Percentiles rank a stretch among this genome's conserved stretches.
Conservation (phyloP, 1,140 invertebrate species). For the Leptopilina clavipes region DNA sequence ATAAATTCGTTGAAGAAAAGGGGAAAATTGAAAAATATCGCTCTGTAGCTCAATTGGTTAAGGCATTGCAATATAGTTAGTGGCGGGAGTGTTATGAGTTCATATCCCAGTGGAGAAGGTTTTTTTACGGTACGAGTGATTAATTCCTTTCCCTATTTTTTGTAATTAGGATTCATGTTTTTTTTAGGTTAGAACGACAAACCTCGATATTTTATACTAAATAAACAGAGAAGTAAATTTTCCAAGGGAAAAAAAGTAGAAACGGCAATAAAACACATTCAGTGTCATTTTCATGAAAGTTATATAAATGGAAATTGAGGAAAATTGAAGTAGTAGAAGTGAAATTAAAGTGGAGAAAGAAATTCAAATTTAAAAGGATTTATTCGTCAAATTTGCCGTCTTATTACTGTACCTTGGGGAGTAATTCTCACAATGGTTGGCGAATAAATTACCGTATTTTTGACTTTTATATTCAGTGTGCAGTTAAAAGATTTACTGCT, state of each 20-base stretch:
- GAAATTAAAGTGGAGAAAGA: slow-evolving; percentile 4
- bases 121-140: no score
- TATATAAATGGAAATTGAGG: neutral
- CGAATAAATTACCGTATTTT: slow-evolving; percentile 18
- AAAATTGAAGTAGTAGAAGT: neutral
- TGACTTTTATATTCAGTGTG: neutral
- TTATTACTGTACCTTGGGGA: slow-evolving; percentile 12
- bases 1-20: no score
- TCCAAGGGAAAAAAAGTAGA: neutral
- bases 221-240: no score
- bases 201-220: no score
- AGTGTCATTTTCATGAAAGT: neutral
- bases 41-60: no score
- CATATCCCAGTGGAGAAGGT: no score
- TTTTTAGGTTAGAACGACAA: no score
- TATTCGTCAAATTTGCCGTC: slow-evolving; percentile 5
- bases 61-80: no score
- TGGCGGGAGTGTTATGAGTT: no score
- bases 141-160: no score
- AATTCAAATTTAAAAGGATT: slow-evolving; percentile 22
- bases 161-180: no score
- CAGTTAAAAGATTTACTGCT: slow-evolving; percentile 25
- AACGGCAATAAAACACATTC: neutral
- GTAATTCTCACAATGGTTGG: slow-evolving; percentile 17
- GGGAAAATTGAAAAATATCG: no score